Percentiles rank a stretch among this genome's conserved stretches.
These are phyloP conservation scores for Ostrea denselamellosa DNA, from an alignment of 1,140 invertebrate species.

Conservation along the genomic window DNA sequence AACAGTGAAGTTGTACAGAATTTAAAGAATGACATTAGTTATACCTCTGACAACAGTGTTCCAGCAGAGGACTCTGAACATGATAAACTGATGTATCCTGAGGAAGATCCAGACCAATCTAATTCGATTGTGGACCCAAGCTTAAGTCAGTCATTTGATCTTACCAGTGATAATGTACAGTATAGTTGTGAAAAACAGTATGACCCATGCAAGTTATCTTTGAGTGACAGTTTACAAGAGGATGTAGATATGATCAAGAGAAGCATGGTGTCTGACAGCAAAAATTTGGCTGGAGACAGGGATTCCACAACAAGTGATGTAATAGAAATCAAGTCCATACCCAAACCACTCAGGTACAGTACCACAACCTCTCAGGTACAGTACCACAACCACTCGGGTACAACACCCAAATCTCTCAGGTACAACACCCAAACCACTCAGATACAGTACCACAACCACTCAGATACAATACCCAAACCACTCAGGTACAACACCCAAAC, in stretches of 20 bases:
- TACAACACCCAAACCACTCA: too few species aligned
- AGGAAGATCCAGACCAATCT: conserved; percentile 27
- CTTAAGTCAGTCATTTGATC: neutral
- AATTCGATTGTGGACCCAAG: conserved; percentile 1
- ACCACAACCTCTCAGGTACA: too few species aligned
- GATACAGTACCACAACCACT: too few species aligned
- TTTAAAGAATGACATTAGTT: neutral
- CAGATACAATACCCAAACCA: too few species aligned
- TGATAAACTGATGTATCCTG: conserved; percentile 31
- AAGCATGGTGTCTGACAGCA: neutral
- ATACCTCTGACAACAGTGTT: conserved; percentile 30
- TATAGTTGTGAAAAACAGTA: conserved; percentile 9
- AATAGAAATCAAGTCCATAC: conserved; percentile 52
- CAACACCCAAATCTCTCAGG: too few species aligned
- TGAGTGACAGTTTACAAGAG: conserved; percentile 24
- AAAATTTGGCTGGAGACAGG: conserved; percentile 49
- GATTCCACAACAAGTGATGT: conserved; percentile 52
- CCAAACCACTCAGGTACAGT: conserved; percentile 47
- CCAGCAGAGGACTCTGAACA: neutral
- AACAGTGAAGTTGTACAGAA: conserved; percentile 40
- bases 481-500: too few species aligned
- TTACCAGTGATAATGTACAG: conserved; percentile 45
- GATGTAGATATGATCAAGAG: conserved; percentile 22
- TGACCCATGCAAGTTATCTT: neutral
- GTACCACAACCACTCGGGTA: too few species aligned